A percentile compares a stretch with the other conserved stretches of the same genome.
These are phyloP conservation scores for Hetaerina titia DNA, from an alignment of 2,888 invertebrate species.

Conservation along the genomic window DNA sequence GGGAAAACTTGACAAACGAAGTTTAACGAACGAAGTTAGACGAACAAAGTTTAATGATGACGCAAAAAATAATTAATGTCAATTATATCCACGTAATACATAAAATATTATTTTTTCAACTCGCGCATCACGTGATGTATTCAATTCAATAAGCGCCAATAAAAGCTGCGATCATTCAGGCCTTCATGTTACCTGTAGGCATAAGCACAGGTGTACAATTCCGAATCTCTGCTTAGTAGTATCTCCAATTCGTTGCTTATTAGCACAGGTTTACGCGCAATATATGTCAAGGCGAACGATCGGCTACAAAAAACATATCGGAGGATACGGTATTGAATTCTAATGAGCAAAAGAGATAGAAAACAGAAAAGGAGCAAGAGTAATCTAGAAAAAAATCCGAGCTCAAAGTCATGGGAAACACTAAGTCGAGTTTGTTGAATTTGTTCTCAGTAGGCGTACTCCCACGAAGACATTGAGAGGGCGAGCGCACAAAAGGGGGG, in stretches of 20 bases:
- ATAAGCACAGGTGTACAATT: background rate
- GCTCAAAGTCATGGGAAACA: background rate
- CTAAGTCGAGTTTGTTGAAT: background rate
- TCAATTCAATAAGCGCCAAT: background rate
- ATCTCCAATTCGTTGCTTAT: background rate
- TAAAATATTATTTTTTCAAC: too few species aligned
- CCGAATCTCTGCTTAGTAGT: too few species aligned
- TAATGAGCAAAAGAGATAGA: background rate
- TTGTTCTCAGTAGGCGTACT: background rate
- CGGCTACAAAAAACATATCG: background rate
- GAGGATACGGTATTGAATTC: background rate
- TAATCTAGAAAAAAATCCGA: background rate
- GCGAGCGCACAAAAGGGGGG: background rate
- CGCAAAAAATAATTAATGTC: too few species aligned
- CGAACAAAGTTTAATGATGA: too few species aligned
- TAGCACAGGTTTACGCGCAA: background rate
- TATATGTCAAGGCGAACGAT: background rate
- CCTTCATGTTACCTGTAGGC: background rate
- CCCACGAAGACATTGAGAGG: background rate
- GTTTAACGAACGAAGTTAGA: too few species aligned
- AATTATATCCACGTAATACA: too few species aligned
- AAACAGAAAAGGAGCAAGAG: background rate
- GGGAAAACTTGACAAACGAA: too few species aligned
- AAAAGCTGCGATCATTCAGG: background rate
- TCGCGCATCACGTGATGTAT: too few species aligned